Evolutionary conservation across 2,888 invertebrate genomes (phyloP).

Genomic region (Odiellus spinosus): DNA sequence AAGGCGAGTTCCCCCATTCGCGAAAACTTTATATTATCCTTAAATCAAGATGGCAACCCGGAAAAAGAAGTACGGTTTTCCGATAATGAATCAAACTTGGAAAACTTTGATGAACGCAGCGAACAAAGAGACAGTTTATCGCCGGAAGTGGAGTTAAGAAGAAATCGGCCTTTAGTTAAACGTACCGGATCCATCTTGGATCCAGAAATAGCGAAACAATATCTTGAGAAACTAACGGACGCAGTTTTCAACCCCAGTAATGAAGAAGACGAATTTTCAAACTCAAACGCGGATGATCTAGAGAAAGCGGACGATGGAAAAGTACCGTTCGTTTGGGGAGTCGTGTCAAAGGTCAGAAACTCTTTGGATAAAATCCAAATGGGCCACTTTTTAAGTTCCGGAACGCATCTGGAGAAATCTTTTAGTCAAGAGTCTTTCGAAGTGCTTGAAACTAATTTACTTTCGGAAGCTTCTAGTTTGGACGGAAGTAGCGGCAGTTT

Average conservation of each 20-base stretch:
- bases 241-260: neutral
- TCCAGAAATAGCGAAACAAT: constrained; percentile 58
- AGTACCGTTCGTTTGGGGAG: neutral
- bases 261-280: neutral
- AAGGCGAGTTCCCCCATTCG: neutral
- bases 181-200: constrained; percentile 47
- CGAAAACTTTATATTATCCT: neutral
- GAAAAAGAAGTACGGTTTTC: neutral
- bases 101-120: neutral
- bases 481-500: neutral
- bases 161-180: neutral
- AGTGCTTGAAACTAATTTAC: constrained; percentile 36
- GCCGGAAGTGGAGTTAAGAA: neutral
- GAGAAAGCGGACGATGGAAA: neutral
- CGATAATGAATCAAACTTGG: too few species aligned
- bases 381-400: too few species aligned
- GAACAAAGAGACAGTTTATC: neutral
- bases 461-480: constrained; percentile 12
- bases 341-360: constrained; percentile 53
- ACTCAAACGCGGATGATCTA: neutral
- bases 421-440: constrained; percentile 5
- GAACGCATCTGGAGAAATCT: too few species aligned
- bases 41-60: neutral
- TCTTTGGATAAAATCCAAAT: constrained; percentile 52
- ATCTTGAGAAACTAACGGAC: constrained; percentile 53